Evolutionary conservation across 37 sponge, comb jelly and placozoan species (phyloP).

Genomic region (Hormiphora californensis): DNA sequence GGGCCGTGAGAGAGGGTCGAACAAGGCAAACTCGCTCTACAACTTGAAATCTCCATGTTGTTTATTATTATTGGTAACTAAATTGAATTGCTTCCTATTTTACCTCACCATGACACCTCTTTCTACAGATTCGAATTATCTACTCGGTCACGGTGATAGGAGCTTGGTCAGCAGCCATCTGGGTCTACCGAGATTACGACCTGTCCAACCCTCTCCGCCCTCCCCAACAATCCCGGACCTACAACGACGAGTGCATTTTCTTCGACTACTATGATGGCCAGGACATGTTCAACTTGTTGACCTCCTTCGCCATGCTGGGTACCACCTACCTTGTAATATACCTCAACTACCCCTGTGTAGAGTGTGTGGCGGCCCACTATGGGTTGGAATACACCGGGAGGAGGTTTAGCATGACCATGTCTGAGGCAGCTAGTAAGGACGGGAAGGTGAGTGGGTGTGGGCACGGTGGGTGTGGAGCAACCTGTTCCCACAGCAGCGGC

Average conservation of each 20-base stretch:
- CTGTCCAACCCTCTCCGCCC: slow-evolving; percentile 21
- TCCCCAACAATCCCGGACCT: neutral
- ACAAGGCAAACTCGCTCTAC: too few relatives aligned
- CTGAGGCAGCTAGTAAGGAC: neutral
- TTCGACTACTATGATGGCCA: slow-evolving; percentile 19
- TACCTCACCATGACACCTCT: too few relatives aligned
- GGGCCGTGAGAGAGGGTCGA: too few relatives aligned
- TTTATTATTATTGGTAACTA: too few relatives aligned
- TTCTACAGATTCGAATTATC: neutral
- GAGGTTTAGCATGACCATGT: neutral
- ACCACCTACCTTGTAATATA: slow-evolving; percentile 12
- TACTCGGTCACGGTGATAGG: neutral
- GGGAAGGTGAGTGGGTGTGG: too few relatives aligned
- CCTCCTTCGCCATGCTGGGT: slow-evolving; percentile 15
- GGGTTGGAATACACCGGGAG: neutral
- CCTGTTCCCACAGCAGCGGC: neutral
- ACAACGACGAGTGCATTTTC: slow-evolving; percentile 12
- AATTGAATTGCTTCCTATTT: too few relatives aligned
- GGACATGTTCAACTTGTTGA: slow-evolving; percentile 16
- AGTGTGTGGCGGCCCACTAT: slow-evolving; percentile 10
- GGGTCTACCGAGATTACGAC: slow-evolving; percentile 6
- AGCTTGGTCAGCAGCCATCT: neutral
- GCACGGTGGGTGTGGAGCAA: neutral
- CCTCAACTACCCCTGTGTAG: slow-evolving; percentile 13
- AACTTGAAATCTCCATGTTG: too few relatives aligned